Percentiles rank a stretch among this genome's conserved stretches.
These are phyloP conservation scores for Arenaria interpres DNA, from an alignment of 2,113 vertebrate genomes.

Conservation along the genomic window DNA sequence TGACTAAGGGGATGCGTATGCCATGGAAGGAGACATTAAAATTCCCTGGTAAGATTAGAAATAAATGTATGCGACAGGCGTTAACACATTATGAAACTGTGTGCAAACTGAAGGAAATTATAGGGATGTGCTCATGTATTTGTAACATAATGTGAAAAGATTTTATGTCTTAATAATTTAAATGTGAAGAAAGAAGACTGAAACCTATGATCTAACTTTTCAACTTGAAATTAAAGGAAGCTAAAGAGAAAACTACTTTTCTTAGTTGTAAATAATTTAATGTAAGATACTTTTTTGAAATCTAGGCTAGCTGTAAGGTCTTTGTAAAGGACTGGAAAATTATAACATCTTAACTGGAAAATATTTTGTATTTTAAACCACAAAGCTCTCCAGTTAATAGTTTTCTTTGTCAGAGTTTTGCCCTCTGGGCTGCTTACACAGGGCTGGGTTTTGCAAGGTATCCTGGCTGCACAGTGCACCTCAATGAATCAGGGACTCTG, in stretches of 20 bases:
- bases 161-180: neutral
- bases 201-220: neutral
- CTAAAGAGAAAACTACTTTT: neutral
- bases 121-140: neutral
- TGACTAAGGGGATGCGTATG: neutral
- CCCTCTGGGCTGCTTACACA: neutral
- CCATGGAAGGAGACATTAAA: neutral
- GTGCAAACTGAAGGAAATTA: neutral
- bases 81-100: neutral
- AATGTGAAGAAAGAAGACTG: neutral
- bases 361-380: conserved; percentile 16
- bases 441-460: neutral
- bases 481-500: neutral
- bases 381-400: neutral
- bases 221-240: neutral
- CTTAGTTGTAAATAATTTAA: neutral
- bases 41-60: neutral
- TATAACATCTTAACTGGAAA: neutral
- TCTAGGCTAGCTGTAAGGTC: neutral
- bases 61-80: neutral
- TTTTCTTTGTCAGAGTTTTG: neutral
- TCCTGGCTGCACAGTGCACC: neutral
- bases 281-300: neutral
- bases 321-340: neutral
- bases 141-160: neutral